Evolutionary conservation across 2,113 vertebrate genomes (phyloP).

Genomic region (Phasianus colchicus): DNA sequence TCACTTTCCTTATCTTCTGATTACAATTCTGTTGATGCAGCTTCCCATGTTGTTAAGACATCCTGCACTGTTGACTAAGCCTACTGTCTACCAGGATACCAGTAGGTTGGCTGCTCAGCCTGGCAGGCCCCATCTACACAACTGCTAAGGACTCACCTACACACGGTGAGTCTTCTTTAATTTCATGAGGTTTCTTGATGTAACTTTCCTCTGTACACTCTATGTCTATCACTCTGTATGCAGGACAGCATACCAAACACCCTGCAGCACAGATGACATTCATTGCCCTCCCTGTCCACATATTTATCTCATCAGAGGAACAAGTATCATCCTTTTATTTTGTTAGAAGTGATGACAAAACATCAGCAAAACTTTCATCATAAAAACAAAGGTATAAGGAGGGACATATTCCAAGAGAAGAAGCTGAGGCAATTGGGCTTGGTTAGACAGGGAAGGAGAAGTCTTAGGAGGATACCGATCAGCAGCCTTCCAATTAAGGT

Average conservation of each 20-base stretch:
- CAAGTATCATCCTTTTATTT: not conserved
- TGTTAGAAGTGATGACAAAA: not conserved
- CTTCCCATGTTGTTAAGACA: accelerated
- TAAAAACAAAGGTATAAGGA: not conserved
- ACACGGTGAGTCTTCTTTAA: not conserved
- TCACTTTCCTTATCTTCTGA: not conserved
- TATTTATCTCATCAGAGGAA: not conserved
- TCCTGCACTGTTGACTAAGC: not conserved
- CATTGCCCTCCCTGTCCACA: not conserved
- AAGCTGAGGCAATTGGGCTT: not conserved
- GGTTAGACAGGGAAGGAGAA: not conserved
- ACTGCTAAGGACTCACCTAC: not conserved
- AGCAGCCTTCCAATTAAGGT: not conserved
- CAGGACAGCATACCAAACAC: not conserved
- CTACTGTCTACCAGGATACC: not conserved
- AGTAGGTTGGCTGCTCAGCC: not conserved
- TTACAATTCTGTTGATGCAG: not conserved
- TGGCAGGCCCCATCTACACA: not conserved
- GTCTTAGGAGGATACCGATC: not conserved
- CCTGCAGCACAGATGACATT: not conserved
- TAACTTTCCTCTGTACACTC: not conserved
- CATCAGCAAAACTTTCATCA: not conserved
- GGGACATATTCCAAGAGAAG: not conserved
- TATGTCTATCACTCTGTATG: not conserved
- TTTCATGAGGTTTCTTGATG: not conserved